A percentile compares a stretch with the other conserved stretches of the same genome.
These are phyloP conservation scores for Pterocles orientalis DNA, from an alignment of 2,113 vertebrate genomes.

Conservation along the genomic window DNA sequence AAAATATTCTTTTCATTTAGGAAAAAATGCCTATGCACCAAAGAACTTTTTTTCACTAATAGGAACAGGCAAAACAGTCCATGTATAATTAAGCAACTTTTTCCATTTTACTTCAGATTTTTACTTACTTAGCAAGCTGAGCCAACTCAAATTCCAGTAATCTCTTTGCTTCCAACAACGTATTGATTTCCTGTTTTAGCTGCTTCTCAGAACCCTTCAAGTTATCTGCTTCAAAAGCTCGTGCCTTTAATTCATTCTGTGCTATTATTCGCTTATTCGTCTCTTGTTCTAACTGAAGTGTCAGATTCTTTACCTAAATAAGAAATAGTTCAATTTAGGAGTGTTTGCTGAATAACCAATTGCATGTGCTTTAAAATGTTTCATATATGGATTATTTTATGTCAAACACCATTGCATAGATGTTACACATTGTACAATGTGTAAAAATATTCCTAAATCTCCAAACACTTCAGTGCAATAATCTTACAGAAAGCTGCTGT, in stretches of 20 bases:
- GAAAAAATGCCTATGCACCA: neutral
- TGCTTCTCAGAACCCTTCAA: constrained; percentile 94
- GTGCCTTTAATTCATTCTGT: constrained; percentile 89
- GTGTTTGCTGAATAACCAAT: neutral
- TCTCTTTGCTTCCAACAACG: constrained; percentile 89
- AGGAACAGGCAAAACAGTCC: neutral
- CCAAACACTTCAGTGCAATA: neutral
- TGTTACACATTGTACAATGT: neutral
- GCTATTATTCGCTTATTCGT: constrained; percentile 84
- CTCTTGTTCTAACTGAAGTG: constrained; percentile 91
- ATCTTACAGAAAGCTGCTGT: neutral
- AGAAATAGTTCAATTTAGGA: constrained; percentile 13
- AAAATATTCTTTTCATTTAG: constrained; percentile 6
- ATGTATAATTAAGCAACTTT: neutral
- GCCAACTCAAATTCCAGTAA: constrained; percentile 95
- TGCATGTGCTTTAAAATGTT: neutral
- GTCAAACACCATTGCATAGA: neutral
- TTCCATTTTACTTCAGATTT: constrained; percentile 16
- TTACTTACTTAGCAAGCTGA: constrained; percentile 93
- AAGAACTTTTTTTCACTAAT: neutral
- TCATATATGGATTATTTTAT: neutral
- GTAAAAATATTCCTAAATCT: neutral
- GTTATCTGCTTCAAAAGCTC: constrained; percentile 89
- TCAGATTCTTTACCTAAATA: constrained; percentile 86
- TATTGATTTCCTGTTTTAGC: constrained; percentile 97